phyloP scores from a whole-genome alignment of 1,140 invertebrate genomes.

The Gerris buenoi region DNA sequence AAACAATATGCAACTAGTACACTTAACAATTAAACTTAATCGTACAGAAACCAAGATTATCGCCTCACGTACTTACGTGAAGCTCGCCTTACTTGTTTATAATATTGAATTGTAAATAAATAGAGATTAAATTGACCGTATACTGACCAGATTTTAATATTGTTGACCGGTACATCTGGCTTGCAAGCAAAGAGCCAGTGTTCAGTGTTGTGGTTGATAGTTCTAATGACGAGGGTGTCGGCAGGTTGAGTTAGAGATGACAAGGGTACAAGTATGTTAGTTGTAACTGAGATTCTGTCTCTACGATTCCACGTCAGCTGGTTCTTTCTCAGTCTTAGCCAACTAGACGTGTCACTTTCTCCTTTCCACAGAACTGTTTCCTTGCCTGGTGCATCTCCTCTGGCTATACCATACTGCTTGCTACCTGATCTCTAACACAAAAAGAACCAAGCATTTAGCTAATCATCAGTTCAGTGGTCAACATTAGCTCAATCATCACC shows the following conservation, averaged over 20 bases:
- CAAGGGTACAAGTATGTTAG: conserved; percentile 33
- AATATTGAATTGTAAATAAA: too few relatives aligned
- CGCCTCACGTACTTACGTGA: too few relatives aligned
- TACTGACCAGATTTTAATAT: conserved; percentile 45
- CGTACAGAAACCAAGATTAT: too few relatives aligned
- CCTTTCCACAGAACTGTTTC: neutral
- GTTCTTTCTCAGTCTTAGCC: neutral
- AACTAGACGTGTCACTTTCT: neutral
- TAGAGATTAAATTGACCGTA: too few relatives aligned
- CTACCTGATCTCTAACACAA: neutral
- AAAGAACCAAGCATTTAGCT: neutral
- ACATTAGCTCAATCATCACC: too few relatives aligned
- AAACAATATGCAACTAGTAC: too few relatives aligned
- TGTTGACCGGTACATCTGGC: conserved; percentile 34
- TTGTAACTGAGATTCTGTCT: conserved; percentile 25
- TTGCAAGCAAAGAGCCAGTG: conserved; percentile 60
- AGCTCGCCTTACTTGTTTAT: too few relatives aligned
- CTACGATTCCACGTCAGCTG: conserved; percentile 2
- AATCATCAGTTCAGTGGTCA: too few relatives aligned
- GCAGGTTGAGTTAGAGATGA: conserved; percentile 14
- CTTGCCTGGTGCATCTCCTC: neutral
- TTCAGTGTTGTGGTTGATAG: conserved; percentile 41
- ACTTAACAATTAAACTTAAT: too few relatives aligned
- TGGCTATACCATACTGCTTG: neutral
- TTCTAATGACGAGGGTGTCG: conserved; percentile 36